phyloP scores from a whole-genome alignment of 92 coral and sea anemone genomes.

The Zoanthus solanderi region DNA sequence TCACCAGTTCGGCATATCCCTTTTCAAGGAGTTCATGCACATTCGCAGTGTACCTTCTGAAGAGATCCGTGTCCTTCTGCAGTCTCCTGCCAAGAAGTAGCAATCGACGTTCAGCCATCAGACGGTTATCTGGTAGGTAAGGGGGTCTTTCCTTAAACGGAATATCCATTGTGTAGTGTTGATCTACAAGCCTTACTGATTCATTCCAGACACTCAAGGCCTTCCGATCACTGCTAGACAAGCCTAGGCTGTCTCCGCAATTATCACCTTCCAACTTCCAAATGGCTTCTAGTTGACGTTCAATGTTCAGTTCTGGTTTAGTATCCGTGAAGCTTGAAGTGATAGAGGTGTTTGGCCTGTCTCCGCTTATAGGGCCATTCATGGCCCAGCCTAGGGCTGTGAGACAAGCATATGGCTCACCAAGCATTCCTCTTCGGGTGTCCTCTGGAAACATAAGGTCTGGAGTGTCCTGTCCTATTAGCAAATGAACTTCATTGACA shows the following conservation, averaged over 20 bases:
- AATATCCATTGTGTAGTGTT: slow-evolving; percentile 62
- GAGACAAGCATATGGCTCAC: slow-evolving; percentile 65
- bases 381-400: slow-evolving; percentile 59
- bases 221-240: slow-evolving; percentile 60
- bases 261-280: slow-evolving; percentile 59
- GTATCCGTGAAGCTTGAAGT: slow-evolving; percentile 42
- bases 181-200: slow-evolving; percentile 54
- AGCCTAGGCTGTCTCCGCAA: slow-evolving; percentile 60
- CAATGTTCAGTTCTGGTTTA: slow-evolving; percentile 59
- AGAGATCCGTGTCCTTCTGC: slow-evolving; percentile 44
- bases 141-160: slow-evolving; percentile 66
- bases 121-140: slow-evolving; percentile 57
- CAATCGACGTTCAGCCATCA: slow-evolving; percentile 48
- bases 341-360: slow-evolving; percentile 37
- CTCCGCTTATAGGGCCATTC: slow-evolving; percentile 58
- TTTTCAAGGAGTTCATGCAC: slow-evolving; percentile 55
- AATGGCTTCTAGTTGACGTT: slow-evolving; percentile 53
- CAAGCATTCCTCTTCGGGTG: slow-evolving; percentile 59
- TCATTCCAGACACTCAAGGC: slow-evolving; percentile 56
- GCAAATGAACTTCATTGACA: slow-evolving; percentile 52
- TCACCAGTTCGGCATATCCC: slow-evolving; percentile 38
- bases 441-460: slow-evolving; percentile 59
- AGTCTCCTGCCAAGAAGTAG: slow-evolving; percentile 49
- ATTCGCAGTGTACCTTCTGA: slow-evolving; percentile 32
- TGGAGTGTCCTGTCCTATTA: slow-evolving; percentile 63